Evolutionary conservation across 2,797 vertebrate genomes (phyloP).

Genomic region (Manis crassicaudata): DNA sequence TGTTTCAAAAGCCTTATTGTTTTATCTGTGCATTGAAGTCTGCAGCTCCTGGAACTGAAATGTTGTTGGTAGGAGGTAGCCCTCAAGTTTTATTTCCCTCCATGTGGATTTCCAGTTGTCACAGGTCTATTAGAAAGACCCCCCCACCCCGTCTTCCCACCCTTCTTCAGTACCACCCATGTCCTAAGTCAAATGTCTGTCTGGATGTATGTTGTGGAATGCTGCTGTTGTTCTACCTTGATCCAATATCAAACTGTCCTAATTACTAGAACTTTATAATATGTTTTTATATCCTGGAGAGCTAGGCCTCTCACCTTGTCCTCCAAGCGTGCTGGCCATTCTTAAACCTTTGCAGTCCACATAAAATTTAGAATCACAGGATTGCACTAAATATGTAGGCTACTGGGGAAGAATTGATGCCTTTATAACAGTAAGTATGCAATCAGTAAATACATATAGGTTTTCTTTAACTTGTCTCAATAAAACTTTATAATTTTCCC

Average conservation of each 20-base stretch:
- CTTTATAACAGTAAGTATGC: neutral
- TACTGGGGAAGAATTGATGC: neutral
- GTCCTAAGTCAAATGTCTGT: neutral
- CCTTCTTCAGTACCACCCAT: neutral
- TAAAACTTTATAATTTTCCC: slow-evolving; percentile 4
- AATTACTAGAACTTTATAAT: neutral
- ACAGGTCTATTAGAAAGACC: neutral
- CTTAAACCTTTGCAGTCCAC: neutral
- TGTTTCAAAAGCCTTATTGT: neutral
- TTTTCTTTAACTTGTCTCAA: neutral
- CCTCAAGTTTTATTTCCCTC: neutral
- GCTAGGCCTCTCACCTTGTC: neutral
- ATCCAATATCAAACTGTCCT: neutral
- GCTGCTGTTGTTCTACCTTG: neutral
- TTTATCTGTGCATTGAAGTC: neutral
- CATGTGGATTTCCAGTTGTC: neutral
- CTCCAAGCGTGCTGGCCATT: neutral
- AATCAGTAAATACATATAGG: neutral
- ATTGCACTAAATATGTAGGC: neutral
- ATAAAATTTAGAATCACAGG: neutral
- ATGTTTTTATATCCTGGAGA: neutral
- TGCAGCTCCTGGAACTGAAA: neutral
- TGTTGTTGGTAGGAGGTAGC: neutral
- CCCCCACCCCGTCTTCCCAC: neutral
- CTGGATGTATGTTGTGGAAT: neutral